These are phyloP conservation scores for Patella caerulea DNA, from an alignment of 2,888 invertebrate species.

Conservation along the genomic window DNA sequence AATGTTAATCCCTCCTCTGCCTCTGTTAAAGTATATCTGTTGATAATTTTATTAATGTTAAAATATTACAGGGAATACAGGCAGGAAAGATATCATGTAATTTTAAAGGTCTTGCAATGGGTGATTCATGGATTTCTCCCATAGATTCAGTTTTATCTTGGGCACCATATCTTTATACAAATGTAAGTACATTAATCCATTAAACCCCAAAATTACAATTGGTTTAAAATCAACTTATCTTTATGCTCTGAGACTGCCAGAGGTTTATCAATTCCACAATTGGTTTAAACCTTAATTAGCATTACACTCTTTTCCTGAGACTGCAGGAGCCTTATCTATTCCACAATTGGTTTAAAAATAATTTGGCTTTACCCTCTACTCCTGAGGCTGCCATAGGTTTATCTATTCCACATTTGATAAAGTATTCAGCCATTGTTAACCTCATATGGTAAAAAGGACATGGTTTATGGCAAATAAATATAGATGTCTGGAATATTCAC, in stretches of 20 bases:
- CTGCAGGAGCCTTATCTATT: not conserved
- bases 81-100: slow-evolving; percentile 78
- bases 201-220: not conserved
- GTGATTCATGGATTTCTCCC: slow-evolving; percentile 92
- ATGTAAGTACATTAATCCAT: slow-evolving; percentile 73
- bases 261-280: not conserved
- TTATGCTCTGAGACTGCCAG: too few relatives aligned
- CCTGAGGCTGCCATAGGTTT: too few relatives aligned
- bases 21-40: too few relatives aligned
- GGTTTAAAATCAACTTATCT: not conserved
- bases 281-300: not conserved
- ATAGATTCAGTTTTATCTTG: slow-evolving; percentile 87
- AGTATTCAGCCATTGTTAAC: too few relatives aligned
- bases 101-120: slow-evolving; percentile 84
- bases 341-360: not conserved
- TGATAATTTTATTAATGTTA: not conserved
- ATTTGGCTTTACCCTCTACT: not conserved
- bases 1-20: too few relatives aligned
- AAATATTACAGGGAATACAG: slow-evolving; percentile 76
- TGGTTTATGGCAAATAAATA: too few relatives aligned
- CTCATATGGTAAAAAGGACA: too few relatives aligned
- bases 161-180: slow-evolving; percentile 83
- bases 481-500: too few relatives aligned
- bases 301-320: not conserved
- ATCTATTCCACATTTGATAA: too few relatives aligned